phyloP scores from a whole-genome alignment of 2,797 vertebrate species.

The Cygnus olor region DNA sequence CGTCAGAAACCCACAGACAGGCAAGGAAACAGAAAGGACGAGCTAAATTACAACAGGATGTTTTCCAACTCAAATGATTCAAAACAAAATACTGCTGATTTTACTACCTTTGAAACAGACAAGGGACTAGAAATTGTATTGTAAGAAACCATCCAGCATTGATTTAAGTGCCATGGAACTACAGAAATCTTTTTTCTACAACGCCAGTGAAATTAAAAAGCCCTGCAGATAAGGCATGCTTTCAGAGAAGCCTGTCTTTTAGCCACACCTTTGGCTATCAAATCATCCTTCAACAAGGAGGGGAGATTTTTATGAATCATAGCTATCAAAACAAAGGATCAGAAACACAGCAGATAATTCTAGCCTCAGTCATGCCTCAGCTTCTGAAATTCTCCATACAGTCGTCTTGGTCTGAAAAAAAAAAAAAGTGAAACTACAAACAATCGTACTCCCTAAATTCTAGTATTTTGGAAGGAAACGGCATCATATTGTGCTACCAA shows the following conservation, averaged over 20 bases:
- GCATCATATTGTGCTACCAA: slow-evolving; percentile 45
- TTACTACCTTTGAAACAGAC: neutral
- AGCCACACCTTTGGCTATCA: neutral
- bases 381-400: slow-evolving; percentile 3
- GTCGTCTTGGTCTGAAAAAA: slow-evolving; percentile 20
- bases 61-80: neutral
- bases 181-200: neutral
- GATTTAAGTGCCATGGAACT: neutral
- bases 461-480: slow-evolving; percentile 44
- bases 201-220: neutral
- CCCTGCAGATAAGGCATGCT: neutral
- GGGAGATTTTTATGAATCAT: slow-evolving; percentile 24
- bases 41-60: neutral
- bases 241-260: neutral
- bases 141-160: neutral
- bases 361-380: neutral
- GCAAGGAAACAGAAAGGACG: neutral
- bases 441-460: slow-evolving; percentile 64
- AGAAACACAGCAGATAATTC: slow-evolving; percentile 1
- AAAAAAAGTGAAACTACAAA: slow-evolving; percentile 56
- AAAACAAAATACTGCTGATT: neutral
- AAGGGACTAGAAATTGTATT: neutral
- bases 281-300: neutral
- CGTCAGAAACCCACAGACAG: neutral
- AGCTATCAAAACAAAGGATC: neutral